phyloP scores from a whole-genome alignment of 2,888 invertebrate genomes.

The Pheosia gnoma region DNA sequence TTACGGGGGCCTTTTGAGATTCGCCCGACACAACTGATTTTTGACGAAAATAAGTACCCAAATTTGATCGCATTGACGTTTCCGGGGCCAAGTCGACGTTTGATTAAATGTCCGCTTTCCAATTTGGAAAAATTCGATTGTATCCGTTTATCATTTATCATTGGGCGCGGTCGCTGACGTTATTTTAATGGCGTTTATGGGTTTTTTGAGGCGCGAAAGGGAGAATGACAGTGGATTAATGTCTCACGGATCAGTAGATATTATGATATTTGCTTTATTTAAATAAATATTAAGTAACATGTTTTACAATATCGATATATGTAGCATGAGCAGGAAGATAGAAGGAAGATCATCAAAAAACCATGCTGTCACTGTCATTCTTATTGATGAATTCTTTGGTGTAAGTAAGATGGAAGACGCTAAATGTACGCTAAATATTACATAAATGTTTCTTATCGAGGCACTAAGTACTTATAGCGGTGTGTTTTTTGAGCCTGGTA shows the following conservation, averaged over 20 bases:
- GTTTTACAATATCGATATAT: too few relatives aligned
- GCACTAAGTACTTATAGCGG: too few relatives aligned
- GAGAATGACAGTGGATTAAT: neutral
- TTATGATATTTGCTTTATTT: too few relatives aligned
- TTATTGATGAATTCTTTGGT: too few relatives aligned
- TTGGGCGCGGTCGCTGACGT: neutral
- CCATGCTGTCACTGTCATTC: too few relatives aligned
- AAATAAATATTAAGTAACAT: too few relatives aligned
- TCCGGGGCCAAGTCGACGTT: slow-evolving; percentile 20
- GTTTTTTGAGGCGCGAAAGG: neutral
- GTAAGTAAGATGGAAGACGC: too few relatives aligned
- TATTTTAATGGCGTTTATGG: neutral
- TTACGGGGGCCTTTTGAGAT: slow-evolving; percentile 48
- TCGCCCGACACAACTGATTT: slow-evolving; percentile 53
- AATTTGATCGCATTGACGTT: slow-evolving; percentile 36
- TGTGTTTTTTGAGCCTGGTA: too few relatives aligned
- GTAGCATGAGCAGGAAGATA: too few relatives aligned
- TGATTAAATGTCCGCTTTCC: slow-evolving; percentile 31
- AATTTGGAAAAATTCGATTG: slow-evolving; percentile 2
- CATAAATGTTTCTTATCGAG: too few relatives aligned
- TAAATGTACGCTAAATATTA: too few relatives aligned
- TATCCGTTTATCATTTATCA: slow-evolving; percentile 7
- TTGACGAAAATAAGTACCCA: slow-evolving; percentile 39
- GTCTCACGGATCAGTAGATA: neutral
- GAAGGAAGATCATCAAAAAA: too few relatives aligned